Evolutionary conservation across 2,113 vertebrate species (phyloP), one percentile per base, ranked within the genome.

Genomic region (Cyprinodon variegatus): DNA sequence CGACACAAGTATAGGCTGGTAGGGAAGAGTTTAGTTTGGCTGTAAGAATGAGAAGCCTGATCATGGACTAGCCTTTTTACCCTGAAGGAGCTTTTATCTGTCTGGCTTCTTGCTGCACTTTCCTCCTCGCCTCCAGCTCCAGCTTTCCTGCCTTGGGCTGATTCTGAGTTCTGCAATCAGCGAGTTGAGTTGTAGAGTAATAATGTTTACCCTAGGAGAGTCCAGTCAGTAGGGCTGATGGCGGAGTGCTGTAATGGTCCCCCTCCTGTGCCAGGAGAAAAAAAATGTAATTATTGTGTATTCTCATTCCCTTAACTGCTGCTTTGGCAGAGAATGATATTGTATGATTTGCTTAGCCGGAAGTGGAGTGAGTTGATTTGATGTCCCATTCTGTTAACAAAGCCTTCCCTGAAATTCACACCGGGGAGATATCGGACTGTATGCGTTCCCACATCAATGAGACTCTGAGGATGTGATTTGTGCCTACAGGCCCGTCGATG

Each of bases 301-400:
- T 98, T 97, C 95, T 95, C 94, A 96, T 95, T 96, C 95, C 94
- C 93, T 92, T 95, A 96, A 96, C 95, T 94, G 95, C 96, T 96
- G 95, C 96, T 97, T 96, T 96, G 93, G 95, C 94, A 94, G 96
- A 96, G 96, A 96, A 96, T 97, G 95, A 95, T 97, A 97, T 97
- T 94, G 95, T 96, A 96, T 97, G 96, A 96, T 98, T 98, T 96
- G 95, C 96, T 95, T 96, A 98, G 97, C 96, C 96, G 95, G 96
- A 97, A 97, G 96, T 97, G 95, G 95, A 98, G 96, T 96, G 96
- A 97, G 96, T 97, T 97, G 96, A 98, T 98, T 98, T 96, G 96
- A 94, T 95, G 96, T 95, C 93, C 95, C 95, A 96, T 97, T 96
- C 95, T 95, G 95, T 97, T 97, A 98, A 99, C 97, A 98, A 99